Evolutionary conservation across 2,113 vertebrate genomes (phyloP).

Genomic region (Cyanocitta stelleri): DNA sequence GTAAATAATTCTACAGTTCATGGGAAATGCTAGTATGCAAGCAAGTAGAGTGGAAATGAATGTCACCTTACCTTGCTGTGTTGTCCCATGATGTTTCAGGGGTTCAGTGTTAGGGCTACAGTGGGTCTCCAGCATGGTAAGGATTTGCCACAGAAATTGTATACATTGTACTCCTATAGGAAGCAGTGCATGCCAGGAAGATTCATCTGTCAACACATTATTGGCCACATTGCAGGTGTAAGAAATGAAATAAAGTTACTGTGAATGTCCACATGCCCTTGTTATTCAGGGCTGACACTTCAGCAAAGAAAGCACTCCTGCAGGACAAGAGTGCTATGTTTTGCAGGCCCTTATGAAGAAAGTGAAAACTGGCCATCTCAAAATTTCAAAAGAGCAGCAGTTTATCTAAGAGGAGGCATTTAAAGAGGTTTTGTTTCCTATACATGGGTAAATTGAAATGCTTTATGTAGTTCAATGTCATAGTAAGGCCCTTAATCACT

Average conservation of each 20-base stretch:
- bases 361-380: neutral
- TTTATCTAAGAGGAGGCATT: neutral
- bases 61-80: constrained; percentile 32
- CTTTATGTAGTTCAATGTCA: neutral
- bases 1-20: constrained; percentile 70
- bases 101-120: neutral
- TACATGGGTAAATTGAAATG: neutral
- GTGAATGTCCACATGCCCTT: neutral
- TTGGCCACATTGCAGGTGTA: neutral
- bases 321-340: constrained; percentile 26
- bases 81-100: constrained; percentile 20
- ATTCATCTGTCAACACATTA: neutral
- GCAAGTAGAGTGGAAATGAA: constrained; percentile 29
- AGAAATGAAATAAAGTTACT: constrained; percentile 3
- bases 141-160: constrained; percentile 4
- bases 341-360: neutral
- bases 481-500: neutral
- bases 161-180: constrained; percentile 23
- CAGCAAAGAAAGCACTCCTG: constrained; percentile 20
- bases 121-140: neutral
- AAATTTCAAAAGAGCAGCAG: neutral
- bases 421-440: neutral
- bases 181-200: constrained; percentile 2
- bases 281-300: neutral
- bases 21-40: constrained; percentile 37